Conservation (phyloP, 2,888 invertebrate genomes). For the Ochropacha duplaris region DNA sequence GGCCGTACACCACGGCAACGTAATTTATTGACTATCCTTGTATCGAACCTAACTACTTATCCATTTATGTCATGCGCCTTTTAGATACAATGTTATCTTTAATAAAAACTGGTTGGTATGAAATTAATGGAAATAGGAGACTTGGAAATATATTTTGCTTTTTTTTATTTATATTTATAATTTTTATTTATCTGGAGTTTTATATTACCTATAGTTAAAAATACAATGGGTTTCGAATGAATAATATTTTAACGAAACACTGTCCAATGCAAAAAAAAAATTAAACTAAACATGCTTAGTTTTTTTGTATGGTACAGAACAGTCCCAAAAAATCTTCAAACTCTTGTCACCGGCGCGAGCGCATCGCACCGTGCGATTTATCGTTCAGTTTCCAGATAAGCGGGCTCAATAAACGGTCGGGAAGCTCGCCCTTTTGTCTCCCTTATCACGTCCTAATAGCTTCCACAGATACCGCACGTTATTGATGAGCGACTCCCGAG, state of each 20-base stretch:
- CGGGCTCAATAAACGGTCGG: slow-evolving; percentile 17
- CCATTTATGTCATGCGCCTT: slow-evolving; percentile 32
- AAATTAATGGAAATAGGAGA: background rate
- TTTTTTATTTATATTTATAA: background rate
- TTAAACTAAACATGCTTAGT: too few relatives aligned
- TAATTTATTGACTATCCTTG: slow-evolving; percentile 22
- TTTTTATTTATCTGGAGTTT: background rate
- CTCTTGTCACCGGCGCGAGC: slow-evolving; percentile 11
- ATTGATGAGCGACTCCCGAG: slow-evolving; percentile 14
- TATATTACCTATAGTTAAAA: background rate
- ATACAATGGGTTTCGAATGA: too few relatives aligned
- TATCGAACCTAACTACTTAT: slow-evolving; percentile 23
- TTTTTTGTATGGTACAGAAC: background rate
- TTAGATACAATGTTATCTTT: slow-evolving; percentile 18
- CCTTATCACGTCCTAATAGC: slow-evolving; percentile 21
- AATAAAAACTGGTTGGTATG: slow-evolving; percentile 9
- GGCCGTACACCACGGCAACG: background rate
- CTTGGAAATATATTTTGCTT: background rate
- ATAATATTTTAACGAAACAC: background rate
- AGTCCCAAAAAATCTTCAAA: background rate
- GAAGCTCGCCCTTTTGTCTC: slow-evolving; percentile 22
- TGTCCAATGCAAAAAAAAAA: background rate
- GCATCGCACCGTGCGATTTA: slow-evolving; percentile 24
- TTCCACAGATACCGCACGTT: slow-evolving; percentile 15
- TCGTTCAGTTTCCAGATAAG: slow-evolving; percentile 23